Conservation (phyloP, 2,113 vertebrate genomes). For the Pitta sordida region DNA sequence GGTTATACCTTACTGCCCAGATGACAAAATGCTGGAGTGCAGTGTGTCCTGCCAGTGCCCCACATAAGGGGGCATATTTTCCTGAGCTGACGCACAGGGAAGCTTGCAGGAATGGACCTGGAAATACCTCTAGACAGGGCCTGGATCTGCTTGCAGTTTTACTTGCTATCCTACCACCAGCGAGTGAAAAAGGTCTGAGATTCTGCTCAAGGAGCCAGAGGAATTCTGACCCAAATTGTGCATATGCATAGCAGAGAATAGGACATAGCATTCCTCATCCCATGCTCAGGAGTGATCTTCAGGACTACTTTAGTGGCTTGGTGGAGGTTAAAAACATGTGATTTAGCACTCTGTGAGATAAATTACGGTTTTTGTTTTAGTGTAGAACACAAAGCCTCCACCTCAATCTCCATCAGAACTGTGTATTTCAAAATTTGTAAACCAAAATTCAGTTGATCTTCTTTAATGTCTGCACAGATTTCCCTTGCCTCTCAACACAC, state of each 20-base stretch:
- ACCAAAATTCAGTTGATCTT: background rate
- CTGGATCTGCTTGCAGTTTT: background rate
- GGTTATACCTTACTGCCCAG: background rate
- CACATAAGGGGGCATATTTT: background rate
- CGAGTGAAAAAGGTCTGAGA: background rate
- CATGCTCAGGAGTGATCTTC: background rate
- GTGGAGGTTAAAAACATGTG: background rate
- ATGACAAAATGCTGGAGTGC: background rate
- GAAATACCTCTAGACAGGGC: background rate
- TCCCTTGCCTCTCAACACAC: background rate
- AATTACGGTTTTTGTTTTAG: background rate
- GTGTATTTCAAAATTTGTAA: background rate
- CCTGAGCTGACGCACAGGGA: background rate
- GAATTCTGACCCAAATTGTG: background rate
- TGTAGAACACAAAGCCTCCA: background rate
- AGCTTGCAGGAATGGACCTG: background rate
- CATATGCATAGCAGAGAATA: background rate
- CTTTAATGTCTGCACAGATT: background rate
- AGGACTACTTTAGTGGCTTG: background rate
- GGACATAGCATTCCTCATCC: background rate
- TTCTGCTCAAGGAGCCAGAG: background rate
- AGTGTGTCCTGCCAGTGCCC: background rate
- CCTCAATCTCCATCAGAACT: background rate
- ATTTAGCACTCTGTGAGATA: background rate
- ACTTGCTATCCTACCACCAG: background rate